phyloP scores from a whole-genome alignment of 2,797 vertebrate genomes.

The Distichodus sexfasciatus region DNA sequence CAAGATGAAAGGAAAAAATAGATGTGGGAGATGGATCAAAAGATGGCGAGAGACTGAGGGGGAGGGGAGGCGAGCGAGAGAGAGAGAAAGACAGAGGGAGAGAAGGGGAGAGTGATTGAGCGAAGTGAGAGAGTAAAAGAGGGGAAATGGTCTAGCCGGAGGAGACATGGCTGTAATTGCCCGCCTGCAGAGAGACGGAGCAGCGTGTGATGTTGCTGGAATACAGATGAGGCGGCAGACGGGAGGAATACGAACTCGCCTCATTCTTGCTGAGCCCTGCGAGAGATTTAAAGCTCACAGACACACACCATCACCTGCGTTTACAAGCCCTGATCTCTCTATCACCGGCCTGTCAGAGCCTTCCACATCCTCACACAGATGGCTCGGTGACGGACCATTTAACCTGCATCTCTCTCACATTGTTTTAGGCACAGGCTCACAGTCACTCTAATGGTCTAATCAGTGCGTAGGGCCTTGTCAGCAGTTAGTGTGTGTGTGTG shows the following conservation, averaged over 20 bases:
- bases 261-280: too few relatives aligned
- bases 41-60: conserved; percentile 8
- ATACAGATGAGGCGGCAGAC: conserved; percentile 69
- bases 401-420: too few relatives aligned
- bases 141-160: conserved; percentile 37
- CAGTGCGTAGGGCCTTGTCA: too few relatives aligned
- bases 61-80: conserved; percentile 14
- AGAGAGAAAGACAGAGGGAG: too few relatives aligned
- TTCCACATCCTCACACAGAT: background rate
- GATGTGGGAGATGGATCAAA: conserved; percentile 26
- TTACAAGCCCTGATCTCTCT: background rate
- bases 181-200: conserved; percentile 57
- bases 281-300: background rate
- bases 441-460: too few relatives aligned
- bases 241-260: too few relatives aligned
- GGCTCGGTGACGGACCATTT: background rate
- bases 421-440: too few relatives aligned
- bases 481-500: too few relatives aligned
- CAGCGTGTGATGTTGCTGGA: conserved; percentile 59
- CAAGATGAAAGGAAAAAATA: conserved; percentile 19
- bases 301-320: background rate
- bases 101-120: background rate
- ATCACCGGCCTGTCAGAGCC: background rate
- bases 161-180: conserved; percentile 57
- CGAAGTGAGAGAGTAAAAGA: conserved; percentile 23